Conservation (phyloP, 2,888 invertebrate species). For the Axea sp. region DNA sequence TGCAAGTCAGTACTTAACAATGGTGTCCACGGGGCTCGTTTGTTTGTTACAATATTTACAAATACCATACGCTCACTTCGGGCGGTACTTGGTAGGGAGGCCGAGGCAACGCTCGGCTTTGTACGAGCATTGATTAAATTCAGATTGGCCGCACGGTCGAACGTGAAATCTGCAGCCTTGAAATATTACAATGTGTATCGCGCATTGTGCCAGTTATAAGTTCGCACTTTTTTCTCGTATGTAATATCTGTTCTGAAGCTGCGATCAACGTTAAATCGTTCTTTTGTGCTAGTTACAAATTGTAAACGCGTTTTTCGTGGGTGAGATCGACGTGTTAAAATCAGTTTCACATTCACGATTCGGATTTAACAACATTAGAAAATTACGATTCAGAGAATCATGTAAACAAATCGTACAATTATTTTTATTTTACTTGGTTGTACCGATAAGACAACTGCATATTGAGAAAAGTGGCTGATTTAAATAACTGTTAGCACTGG, state of each 20-base stretch:
- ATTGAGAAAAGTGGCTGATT: no score
- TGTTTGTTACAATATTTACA: conserved; percentile 68
- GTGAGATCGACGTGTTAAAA: no score
- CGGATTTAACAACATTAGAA: no score
- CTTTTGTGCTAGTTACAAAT: background rate
- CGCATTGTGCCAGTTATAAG: conserved; percentile 25
- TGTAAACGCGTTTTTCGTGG: background rate
- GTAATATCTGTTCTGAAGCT: background rate
- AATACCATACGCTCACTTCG: conserved; percentile 59
- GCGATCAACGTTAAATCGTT: background rate
- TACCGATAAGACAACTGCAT: no score
- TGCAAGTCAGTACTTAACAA: conserved; percentile 63
- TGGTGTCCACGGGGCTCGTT: conserved; percentile 46
- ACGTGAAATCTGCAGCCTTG: conserved; percentile 73
- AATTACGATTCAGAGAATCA: no score
- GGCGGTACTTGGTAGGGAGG: conserved; percentile 9
- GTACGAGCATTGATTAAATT: conserved; percentile 67
- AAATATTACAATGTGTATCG: conserved; percentile 68
- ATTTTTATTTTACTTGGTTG: no score
- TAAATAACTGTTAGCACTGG: no score
- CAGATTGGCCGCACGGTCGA: conserved; percentile 72
- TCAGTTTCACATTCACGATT: no score
- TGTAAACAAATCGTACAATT: no score
- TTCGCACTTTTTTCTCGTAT: conserved; percentile 22
- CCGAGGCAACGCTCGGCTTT: conserved; percentile 57